A percentile compares a stretch with the other conserved stretches of the same genome.
phyloP scores from a whole-genome alignment of 2,888 invertebrate genomes.

The Elmis aenea region DNA sequence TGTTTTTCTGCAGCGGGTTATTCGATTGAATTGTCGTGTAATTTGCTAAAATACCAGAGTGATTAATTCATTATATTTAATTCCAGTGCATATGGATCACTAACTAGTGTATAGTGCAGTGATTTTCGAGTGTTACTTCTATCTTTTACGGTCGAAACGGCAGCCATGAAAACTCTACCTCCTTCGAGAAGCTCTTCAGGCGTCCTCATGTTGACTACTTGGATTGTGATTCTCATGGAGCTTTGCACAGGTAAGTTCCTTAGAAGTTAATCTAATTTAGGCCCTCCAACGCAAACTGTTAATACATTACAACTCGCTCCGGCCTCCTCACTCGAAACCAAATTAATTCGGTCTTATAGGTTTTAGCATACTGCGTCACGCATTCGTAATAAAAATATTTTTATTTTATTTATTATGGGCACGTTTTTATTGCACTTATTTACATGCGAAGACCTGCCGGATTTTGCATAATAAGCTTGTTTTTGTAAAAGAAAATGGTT shows the following conservation, averaged over 20 bases:
- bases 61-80: no score
- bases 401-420: conserved; percentile 8
- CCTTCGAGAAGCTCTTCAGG: conserved; percentile 34
- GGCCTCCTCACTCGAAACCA: conserved; percentile 1
- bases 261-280: conserved; percentile 15
- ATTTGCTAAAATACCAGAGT: no score
- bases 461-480: conserved; percentile 1
- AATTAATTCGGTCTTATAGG: no score
- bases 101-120: no score
- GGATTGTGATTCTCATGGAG: conserved; percentile 37
- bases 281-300: conserved; percentile 10
- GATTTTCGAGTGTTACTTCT: no score
- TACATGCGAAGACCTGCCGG: conserved; percentile 8
- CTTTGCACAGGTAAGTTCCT: conserved; percentile 35
- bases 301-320: conserved; percentile 16
- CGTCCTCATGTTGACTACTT: conserved; percentile 33
- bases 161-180: conserved; percentile 33
- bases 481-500: background rate
- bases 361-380: background rate
- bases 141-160: conserved; percentile 23
- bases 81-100: no score
- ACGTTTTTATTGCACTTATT: conserved; percentile 9
- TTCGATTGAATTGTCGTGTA: no score
- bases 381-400: conserved; percentile 10
- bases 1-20: no score